Evolutionary conservation across 2,797 vertebrate genomes (phyloP).

Genomic region (Oophaga sylvatica): DNA sequence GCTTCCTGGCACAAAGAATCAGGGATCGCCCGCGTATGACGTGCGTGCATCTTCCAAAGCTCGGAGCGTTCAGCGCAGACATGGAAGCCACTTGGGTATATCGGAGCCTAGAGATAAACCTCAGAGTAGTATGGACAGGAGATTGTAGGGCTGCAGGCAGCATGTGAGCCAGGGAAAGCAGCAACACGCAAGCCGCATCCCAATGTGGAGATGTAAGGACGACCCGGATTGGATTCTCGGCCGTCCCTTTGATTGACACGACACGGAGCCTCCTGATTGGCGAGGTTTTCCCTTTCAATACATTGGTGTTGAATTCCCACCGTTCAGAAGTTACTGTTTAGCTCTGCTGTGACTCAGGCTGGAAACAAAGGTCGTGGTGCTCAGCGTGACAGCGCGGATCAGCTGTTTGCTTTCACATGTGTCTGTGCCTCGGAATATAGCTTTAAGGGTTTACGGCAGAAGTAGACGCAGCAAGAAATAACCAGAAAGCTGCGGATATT

Average conservation of each 20-base stretch:
- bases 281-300: background rate
- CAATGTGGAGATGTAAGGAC: background rate
- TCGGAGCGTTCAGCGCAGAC: slow-evolving; percentile 72
- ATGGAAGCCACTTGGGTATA: slow-evolving; percentile 58
- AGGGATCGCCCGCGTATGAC: slow-evolving; percentile 86
- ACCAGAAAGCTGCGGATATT: no score
- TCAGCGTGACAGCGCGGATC: background rate
- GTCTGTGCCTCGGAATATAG: no score
- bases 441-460: no score
- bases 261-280: background rate
- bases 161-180: no score
- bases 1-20: slow-evolving; percentile 81
- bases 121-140: background rate
- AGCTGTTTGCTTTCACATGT: no score
- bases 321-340: background rate
- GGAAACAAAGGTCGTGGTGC: background rate
- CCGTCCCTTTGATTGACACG: background rate
- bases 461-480: no score
- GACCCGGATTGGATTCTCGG: slow-evolving; percentile 1
- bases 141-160: background rate
- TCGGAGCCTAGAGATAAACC: background rate
- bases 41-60: slow-evolving; percentile 86
- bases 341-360: background rate
- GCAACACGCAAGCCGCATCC: background rate
- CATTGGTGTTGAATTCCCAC: background rate